Evolutionary conservation across 2,888 invertebrate genomes (phyloP), one percentile per base, ranked within the genome.

Genomic region (Scaptomyza cyrtandrae): DNA sequence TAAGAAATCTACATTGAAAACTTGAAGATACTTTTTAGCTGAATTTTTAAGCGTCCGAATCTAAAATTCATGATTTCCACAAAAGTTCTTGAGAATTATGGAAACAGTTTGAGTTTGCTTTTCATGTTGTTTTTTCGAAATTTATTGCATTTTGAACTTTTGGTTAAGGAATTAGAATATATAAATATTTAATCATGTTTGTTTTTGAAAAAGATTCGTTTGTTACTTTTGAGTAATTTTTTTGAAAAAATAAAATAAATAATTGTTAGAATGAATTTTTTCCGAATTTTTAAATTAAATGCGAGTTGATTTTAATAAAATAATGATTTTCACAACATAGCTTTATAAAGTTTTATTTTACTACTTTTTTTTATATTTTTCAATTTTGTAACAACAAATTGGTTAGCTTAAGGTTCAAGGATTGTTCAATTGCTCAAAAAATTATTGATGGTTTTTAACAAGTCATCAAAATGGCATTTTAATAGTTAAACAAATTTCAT

Each of bases 31-130:
- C 37, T 37, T 37, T 37, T n/a, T 37, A 3, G 11, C 16, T 43
- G 35, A 37, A n/a, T 7, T 13, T 44, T 35, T 10, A 45, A 19
- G 16, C 10, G 48, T 33, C 3, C 29, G 6, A 27, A 48, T 19
- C 37, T 33, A 19, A 71, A 52, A 50, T 41, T 54, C 45, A 70
- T 46, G 54, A 58, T 54, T 71, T 71, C 54, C 71, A 58, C 14
- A 29, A 1, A 9, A 5, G 14, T 31, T 37, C 5, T 14, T 10
- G 2, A 46, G 13, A 33, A 39, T 24, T 39, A 16, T 52, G 14
- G 6, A 14, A 9, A 27, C 1, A 19, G 11, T 16, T 56, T 35
- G n/a, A 27, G 19, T 37, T n/a, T 64, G 29, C 29, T 57, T 29
- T 29, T 6, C 10, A 35, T 10, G 7, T 29, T 29, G 29, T 29